These are phyloP conservation scores for Pan troglodytes DNA, from an alignment of 2,113 vertebrate genomes.

Conservation along the genomic window NHGRI_mPanTro3-v2.1_pri NC_072419.2:25441501-25442000, in stretches of 20 bases:
- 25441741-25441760: not conserved
- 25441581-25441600: not conserved
- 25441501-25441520: slow-evolving; percentile 69
- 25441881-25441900: not conserved
- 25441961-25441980: not conserved
- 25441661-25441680: not conserved
- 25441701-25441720: not conserved
- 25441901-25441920: not conserved
- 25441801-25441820: not conserved
- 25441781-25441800: not conserved
- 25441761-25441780: not conserved
- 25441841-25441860: not conserved
- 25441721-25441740: not conserved
- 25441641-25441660: not conserved
- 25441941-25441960: not conserved
- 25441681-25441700: not conserved
- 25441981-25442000: not conserved
- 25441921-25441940: not conserved
- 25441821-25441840: not conserved
- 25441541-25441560: slow-evolving; percentile 44
- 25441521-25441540: slow-evolving; percentile 34
- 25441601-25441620: slow-evolving; percentile 8
- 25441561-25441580: slow-evolving; percentile 42
- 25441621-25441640: not conserved
- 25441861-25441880: not conserved